Evolutionary conservation across 2,113 vertebrate genomes (phyloP).

Genomic region (Ameiurus melas): DNA sequence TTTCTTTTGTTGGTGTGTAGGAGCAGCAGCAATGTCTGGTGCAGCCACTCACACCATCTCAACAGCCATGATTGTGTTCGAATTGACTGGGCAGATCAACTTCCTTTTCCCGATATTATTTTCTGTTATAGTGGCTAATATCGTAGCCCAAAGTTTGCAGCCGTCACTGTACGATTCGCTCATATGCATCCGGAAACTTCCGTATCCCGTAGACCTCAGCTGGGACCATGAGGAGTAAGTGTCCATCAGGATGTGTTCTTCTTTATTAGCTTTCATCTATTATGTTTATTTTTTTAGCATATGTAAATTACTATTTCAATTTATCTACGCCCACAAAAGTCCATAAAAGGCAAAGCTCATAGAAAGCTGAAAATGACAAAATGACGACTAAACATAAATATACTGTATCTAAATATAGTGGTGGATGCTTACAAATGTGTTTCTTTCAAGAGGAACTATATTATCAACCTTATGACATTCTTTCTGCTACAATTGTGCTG

Average conservation of each 20-base stretch:
- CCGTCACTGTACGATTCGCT: slow-evolving; percentile 97
- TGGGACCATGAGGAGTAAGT: slow-evolving; percentile 93
- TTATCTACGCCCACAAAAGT: too few relatives aligned
- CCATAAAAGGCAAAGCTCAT: too few relatives aligned
- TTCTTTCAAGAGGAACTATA: too few relatives aligned
- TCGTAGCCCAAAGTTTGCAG: slow-evolving; percentile 92
- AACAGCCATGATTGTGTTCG: slow-evolving; percentile 93
- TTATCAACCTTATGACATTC: too few relatives aligned
- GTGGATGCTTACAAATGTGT: too few relatives aligned
- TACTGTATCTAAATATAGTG: too few relatives aligned
- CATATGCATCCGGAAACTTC: slow-evolving; percentile 96
- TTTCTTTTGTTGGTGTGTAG: slow-evolving; percentile 61
- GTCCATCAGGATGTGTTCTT: background rate
- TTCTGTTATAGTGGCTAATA: slow-evolving; percentile 92
- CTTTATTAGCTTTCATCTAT: background rate
- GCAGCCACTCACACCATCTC: slow-evolving; percentile 96
- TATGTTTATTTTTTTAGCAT: background rate
- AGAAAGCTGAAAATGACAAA: too few relatives aligned
- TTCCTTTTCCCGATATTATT: slow-evolving; percentile 96
- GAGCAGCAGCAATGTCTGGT: slow-evolving; percentile 88
- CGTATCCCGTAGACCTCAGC: slow-evolving; percentile 89
- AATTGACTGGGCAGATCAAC: slow-evolving; percentile 94
- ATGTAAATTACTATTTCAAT: too few relatives aligned
- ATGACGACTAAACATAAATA: too few relatives aligned
- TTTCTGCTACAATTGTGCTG: too few relatives aligned